Evolutionary conservation across 2,888 invertebrate species (phyloP).

Genomic region (Cantharis rufa): DNA sequence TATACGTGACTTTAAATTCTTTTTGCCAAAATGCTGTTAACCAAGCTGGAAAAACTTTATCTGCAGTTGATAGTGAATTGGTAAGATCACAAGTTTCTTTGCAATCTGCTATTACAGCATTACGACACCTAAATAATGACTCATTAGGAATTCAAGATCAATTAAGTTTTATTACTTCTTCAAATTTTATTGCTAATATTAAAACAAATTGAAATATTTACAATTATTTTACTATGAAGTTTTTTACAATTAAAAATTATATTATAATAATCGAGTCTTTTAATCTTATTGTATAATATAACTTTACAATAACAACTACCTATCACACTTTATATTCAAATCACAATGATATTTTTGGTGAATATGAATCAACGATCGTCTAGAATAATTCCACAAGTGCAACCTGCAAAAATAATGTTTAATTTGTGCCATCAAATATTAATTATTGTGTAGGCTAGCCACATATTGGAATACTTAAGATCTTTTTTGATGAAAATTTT

Average conservation of each 20-base stretch:
- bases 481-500: too few species aligned
- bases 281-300: not conserved
- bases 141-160: slow-evolving; percentile 48
- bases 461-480: too few species aligned
- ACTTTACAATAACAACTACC: not conserved
- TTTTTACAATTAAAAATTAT: not conserved
- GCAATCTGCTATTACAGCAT: slow-evolving; percentile 49
- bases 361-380: not conserved
- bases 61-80: slow-evolving; percentile 48
- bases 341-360: not conserved
- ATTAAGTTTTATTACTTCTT: slow-evolving; percentile 46
- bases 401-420: not conserved
- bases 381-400: not conserved
- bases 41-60: slow-evolving; percentile 46
- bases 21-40: slow-evolving; percentile 42
- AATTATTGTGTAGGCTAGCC: too few species aligned
- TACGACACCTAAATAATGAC: slow-evolving; percentile 47
- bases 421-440: too few species aligned
- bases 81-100: slow-evolving; percentile 51
- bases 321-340: not conserved
- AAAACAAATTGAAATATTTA: slow-evolving; percentile 15
- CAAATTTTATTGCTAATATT: slow-evolving; percentile 50
- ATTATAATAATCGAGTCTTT: not conserved
- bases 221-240: not conserved
- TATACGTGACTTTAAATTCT: slow-evolving; percentile 44